Base-by-base conservation (phyloP, 2,888 invertebrate genomes). In the Melikaiella ostensackeni region DNA sequence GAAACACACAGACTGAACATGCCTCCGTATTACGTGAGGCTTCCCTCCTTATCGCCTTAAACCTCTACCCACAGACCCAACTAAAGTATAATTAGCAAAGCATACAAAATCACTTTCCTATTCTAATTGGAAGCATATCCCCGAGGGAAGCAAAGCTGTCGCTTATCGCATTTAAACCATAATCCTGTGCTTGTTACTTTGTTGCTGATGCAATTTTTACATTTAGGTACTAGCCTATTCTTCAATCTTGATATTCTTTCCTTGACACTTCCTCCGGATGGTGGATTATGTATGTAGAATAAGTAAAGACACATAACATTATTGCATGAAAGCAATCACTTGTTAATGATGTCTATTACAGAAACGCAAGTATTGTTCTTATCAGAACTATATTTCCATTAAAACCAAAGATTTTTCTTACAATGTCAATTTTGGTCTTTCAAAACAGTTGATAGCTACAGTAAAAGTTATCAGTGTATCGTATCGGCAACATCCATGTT, bases 91-190 rank as follows among this genome's bases (percentile, higher is more conserved):
- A 70, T 70, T 70, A 64, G 66, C 27, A 27, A 27, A 59, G 59
- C 27, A 27, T 59, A 59, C 73, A 66, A 74, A 78, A 75, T 73
- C 24, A 33, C 61, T 76, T 62, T 63, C 77, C 42, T 42, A 55
- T 46, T 42, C 30, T 77, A 79, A 81, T 81, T 81, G 79, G 61
- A 70, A 75, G 76, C 57, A 66, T 70, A 30, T 66, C 75, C 66
- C 74, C 66, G 62, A 75, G 75, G 77, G 55, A 64, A 57, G 13
- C 42, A 79, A 77, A 78, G 76, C 75, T 79, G 79, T 78, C 78
- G 74, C 66, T 74, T 38, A 55, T 30, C 75, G 42, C 24, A 59
- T 27, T 46, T 46, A 6, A 27, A 9, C 19, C 27, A 19, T 27
- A 46, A 46, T 66, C 66, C 19, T 66, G 19, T 50, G 9, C 35